Evolutionary conservation across 2,797 vertebrate genomes (phyloP), one percentile per base, ranked within the genome.

Genomic region (Hyperoplus lanceolatus): DNA sequence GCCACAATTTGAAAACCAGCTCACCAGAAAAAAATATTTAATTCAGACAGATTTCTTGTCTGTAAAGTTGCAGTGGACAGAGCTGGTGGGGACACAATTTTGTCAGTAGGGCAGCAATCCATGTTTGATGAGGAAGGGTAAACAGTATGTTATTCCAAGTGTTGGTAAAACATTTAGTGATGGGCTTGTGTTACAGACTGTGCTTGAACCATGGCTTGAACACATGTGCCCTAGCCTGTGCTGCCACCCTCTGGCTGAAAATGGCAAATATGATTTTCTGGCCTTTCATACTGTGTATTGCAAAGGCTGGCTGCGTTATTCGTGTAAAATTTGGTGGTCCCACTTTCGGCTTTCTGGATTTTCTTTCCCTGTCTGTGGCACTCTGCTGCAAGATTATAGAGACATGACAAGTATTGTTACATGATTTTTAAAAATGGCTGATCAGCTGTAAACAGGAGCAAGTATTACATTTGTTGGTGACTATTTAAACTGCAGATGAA

Each of bases 141-240:
- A 77, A 70, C 55, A 65, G 75, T 45, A 3, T 29, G 61, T 78
- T 80, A 50, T 59, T 78, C 67, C 77, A 80, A 63, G 80, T 80
- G 77, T 79, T 76, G 8, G 84, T 90, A 53, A 88, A 90, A 89
- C 81, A 89, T 92, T 90, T 77, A 88, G 79, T 60, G 70, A 45
- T 18, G 48, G 68, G 70, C 56, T 89, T 82, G 65, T 62, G 76
- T 90, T 87, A 74, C 89, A 56, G 6, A 56, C 3, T 8, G 0
- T 15, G 45, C 18, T 41, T 29, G 29, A 29, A 29, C 29, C 29
- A 29, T 29, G 29, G 29, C 29, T 29, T 39, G 10, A 9, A 42
- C 10, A 41, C 11, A 56, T 18, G 11, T 15, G 14, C 2, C 2
- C 29, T 0, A 2, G 8, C 29, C 57, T 88, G 14, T 81, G 85